phyloP scores from a whole-genome alignment of 2,888 invertebrate species.

The Orthonychiurus folsomi region DNA sequence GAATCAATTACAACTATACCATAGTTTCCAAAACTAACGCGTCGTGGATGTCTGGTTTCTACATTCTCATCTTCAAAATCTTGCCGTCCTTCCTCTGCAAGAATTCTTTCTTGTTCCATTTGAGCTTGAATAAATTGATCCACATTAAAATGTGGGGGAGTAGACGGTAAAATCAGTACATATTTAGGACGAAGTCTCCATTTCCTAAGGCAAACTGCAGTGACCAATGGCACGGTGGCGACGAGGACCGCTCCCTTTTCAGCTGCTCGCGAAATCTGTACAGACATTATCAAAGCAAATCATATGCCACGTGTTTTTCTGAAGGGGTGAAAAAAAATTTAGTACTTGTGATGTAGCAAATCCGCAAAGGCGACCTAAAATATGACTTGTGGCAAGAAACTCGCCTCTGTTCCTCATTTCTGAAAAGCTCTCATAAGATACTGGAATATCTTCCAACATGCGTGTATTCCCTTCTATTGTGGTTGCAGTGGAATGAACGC shows the following conservation, averaged over 20 bases:
- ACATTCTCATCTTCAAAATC: too few relatives aligned
- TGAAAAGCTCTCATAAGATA: constrained; percentile 22
- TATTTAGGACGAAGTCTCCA: constrained; percentile 19
- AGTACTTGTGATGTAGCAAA: constrained; percentile 26
- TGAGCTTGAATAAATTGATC: constrained; percentile 9
- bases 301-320: not conserved
- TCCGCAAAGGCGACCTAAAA: constrained; percentile 26
- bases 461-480: constrained; percentile 23
- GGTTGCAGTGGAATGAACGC: constrained; percentile 32
- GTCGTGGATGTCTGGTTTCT: too few relatives aligned
- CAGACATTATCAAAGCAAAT: constrained; percentile 4
- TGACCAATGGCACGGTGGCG: constrained; percentile 23
- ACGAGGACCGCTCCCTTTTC: constrained; percentile 22
- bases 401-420: constrained; percentile 28
- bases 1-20: too few relatives aligned
- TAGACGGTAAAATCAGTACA: constrained; percentile 18
- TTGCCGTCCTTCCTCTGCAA: too few relatives aligned
- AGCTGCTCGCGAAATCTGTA: constrained; percentile 18
- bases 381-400: constrained; percentile 24
- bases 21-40: too few relatives aligned
- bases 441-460: constrained; percentile 23
- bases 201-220: constrained; percentile 19
- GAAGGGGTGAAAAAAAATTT: not conserved
- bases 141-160: constrained; percentile 5
- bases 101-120: too few relatives aligned